These are phyloP conservation scores for Papilio polytes DNA, from an alignment of 1,140 invertebrate species.

Conservation along the genomic window DNA sequence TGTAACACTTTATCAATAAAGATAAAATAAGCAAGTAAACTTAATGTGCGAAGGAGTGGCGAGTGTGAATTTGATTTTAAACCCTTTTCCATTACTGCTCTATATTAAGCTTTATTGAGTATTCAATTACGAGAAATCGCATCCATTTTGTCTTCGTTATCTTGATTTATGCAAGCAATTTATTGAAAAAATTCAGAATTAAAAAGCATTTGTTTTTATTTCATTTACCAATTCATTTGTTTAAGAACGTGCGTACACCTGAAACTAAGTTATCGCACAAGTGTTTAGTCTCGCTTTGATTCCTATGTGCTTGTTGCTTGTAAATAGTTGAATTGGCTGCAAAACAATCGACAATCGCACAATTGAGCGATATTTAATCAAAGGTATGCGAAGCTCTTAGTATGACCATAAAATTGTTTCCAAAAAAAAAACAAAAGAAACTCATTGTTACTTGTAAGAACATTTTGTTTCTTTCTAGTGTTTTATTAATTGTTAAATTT, in stretches of 20 bases:
- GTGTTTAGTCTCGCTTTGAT: too few species aligned
- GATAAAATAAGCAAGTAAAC: slow-evolving; percentile 3
- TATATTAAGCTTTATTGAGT: slow-evolving; percentile 5
- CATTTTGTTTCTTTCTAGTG: background rate
- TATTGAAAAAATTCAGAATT: background rate
- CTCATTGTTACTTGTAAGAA: background rate
- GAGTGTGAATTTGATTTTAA: slow-evolving; percentile 19
- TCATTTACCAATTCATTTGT: too few species aligned
- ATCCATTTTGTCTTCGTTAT: background rate
- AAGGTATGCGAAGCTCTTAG: too few species aligned
- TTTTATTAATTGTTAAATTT: background rate
- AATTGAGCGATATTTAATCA: too few species aligned
- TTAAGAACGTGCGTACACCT: too few species aligned
- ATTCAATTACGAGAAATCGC: background rate
- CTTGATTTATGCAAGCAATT: background rate
- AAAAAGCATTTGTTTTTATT: background rate
- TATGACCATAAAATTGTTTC: too few species aligned
- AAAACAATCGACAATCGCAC: too few species aligned
- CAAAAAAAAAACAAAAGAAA: too few species aligned
- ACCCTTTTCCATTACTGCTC: background rate
- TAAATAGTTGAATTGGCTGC: too few species aligned
- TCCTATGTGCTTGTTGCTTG: too few species aligned
- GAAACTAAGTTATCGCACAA: too few species aligned
- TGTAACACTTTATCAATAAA: slow-evolving; percentile 23
- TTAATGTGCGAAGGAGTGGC: background rate